phyloP scores from a whole-genome alignment of 2,888 invertebrate genomes.

The Parnassius apollo region DNA sequence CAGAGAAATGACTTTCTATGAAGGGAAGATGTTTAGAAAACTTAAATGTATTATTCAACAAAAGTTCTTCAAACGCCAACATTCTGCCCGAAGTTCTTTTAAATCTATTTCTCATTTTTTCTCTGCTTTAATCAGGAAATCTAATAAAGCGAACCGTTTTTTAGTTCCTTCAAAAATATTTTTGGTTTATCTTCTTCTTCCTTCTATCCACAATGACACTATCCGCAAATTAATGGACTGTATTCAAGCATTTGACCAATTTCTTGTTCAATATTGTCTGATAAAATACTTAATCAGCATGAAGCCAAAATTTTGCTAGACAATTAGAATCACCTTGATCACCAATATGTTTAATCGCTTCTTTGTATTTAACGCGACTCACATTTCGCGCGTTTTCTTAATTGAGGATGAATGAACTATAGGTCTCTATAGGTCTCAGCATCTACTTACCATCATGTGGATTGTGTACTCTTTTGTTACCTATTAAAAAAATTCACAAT shows the following conservation, averaged over 20 bases:
- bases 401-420: too few relatives aligned
- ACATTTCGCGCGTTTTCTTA: too few relatives aligned
- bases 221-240: constrained; percentile 78
- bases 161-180: constrained; percentile 41
- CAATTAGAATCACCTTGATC: constrained; percentile 45
- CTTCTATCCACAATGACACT: constrained; percentile 74
- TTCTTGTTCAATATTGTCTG: constrained; percentile 62
- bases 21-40: too few relatives aligned
- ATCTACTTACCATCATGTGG: too few relatives aligned
- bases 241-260: constrained; percentile 66
- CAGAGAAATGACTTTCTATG: too few relatives aligned
- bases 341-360: constrained; percentile 69
- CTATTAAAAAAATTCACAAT: too few relatives aligned
- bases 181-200: constrained; percentile 33
- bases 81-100: constrained; percentile 86
- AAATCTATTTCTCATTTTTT: constrained; percentile 81
- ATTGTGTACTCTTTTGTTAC: too few relatives aligned
- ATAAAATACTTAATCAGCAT: constrained; percentile 74
- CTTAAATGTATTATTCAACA: too few relatives aligned
- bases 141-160: constrained; percentile 83
- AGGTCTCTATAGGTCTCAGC: too few relatives aligned
- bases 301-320: constrained; percentile 78
- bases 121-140: constrained; percentile 83
- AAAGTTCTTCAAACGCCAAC: constrained; percentile 88
- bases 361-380: constrained; percentile 70